These are phyloP conservation scores for Thunnus albacares DNA, from an alignment of 2,797 vertebrate species.

Conservation along the genomic window DNA sequence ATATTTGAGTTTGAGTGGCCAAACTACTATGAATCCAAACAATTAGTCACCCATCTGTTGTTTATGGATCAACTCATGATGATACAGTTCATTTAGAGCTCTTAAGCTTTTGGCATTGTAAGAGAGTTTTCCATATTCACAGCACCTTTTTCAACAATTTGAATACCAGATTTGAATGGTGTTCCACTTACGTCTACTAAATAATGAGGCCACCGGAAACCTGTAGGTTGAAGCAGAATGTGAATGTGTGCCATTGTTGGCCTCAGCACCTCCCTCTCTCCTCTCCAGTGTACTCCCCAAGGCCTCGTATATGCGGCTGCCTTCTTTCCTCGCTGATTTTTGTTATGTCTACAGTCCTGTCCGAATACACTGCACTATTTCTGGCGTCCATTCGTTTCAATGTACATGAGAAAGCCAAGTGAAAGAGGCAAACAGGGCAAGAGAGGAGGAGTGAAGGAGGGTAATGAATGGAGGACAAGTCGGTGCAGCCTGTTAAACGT, in stretches of 20 bases:
- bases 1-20: background rate
- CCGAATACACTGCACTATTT: conserved; percentile 72
- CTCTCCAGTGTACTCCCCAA: conserved; percentile 52
- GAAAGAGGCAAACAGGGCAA: conserved; percentile 8
- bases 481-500: conserved; percentile 29
- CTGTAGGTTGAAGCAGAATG: conserved; percentile 53
- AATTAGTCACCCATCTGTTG: conserved; percentile 14
- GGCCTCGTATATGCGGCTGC: conserved; percentile 59
- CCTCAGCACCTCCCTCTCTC: conserved; percentile 30
- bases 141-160: background rate
- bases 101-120: background rate
- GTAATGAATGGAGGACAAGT: conserved; percentile 1
- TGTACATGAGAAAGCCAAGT: conserved; percentile 53
- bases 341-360: conserved; percentile 79
- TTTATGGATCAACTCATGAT: conserved; percentile 4
- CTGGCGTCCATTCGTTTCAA: conserved; percentile 66
- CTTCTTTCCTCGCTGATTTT: conserved; percentile 68
- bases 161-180: conserved; percentile 16
- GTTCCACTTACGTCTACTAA: conserved; percentile 43
- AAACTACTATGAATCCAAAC: background rate
- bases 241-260: conserved; percentile 74
- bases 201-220: conserved; percentile 62
- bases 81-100: background rate
- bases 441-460: conserved; percentile 14
- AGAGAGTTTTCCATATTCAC: background rate